Evolutionary conservation across 2,113 vertebrate genomes (phyloP).

Genomic region (Rostratula benghalensis): DNA sequence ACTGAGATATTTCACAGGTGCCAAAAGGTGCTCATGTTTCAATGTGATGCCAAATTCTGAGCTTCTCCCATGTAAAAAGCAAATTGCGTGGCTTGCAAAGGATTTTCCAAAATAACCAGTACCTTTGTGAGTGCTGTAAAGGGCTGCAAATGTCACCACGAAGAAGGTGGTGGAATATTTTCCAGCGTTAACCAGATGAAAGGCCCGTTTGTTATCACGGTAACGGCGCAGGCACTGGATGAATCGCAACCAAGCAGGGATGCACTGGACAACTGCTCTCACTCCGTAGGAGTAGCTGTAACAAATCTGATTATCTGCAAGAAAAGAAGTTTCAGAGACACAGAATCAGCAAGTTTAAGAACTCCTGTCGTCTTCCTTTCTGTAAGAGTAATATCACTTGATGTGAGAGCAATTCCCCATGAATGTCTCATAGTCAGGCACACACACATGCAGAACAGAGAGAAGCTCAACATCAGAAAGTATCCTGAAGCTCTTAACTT

Average conservation of each 20-base stretch:
- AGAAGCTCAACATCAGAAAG: neutral
- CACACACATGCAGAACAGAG: neutral
- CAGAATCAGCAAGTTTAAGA: neutral
- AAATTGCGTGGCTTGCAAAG: neutral
- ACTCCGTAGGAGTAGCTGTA: slow-evolving; percentile 94
- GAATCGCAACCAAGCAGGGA: slow-evolving; percentile 98
- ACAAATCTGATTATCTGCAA: slow-evolving; percentile 78
- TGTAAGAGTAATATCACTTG: no score
- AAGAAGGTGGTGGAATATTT: slow-evolving; percentile 99
- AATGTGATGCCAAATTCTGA: neutral
- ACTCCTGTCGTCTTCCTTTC: neutral
- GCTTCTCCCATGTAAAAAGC: neutral
- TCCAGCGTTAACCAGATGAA: slow-evolving; percentile 96
- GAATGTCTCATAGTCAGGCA: neutral
- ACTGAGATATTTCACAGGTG: neutral
- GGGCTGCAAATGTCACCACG: slow-evolving; percentile 93
- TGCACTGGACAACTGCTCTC: slow-evolving; percentile 94
- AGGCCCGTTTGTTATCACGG: slow-evolving; percentile 94
- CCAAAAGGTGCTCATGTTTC: neutral
- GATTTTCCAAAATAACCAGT: neutral
- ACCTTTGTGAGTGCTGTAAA: slow-evolving; percentile 95
- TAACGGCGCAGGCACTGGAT: slow-evolving; percentile 98
- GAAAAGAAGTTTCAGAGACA: slow-evolving; percentile 8
- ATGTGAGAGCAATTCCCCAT: neutral
- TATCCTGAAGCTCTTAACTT: neutral